These are phyloP conservation scores for Oryctes rhinoceros DNA, from an alignment of 1,140 invertebrate genomes.

Conservation along the genomic window DNA sequence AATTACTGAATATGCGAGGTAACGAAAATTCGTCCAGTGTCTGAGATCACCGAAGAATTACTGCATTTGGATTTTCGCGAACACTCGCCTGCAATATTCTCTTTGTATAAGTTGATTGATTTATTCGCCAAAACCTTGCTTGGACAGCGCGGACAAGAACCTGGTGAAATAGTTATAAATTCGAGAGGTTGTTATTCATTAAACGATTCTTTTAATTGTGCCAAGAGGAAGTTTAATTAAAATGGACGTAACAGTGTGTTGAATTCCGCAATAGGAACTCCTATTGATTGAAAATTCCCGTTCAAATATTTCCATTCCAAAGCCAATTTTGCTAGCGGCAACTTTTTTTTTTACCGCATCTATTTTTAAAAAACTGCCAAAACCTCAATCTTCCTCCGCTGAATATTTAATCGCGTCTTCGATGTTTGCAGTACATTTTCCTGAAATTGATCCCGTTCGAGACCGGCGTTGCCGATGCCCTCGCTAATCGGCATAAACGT, in stretches of 20 bases:
- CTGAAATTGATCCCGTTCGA: not conserved
- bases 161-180: too few species aligned
- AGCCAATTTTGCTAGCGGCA: not conserved
- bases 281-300: not conserved
- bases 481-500: not conserved
- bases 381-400: slow-evolving; percentile 4
- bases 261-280: not conserved
- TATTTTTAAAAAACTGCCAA: not conserved
- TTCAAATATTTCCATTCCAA: slow-evolving; percentile 1
- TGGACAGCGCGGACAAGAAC: too few species aligned
- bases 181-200: too few species aligned
- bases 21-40: too few species aligned
- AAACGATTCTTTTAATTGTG: too few species aligned
- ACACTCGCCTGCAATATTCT: too few species aligned
- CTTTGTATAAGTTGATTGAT: too few species aligned
- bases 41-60: too few species aligned
- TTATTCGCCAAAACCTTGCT: too few species aligned
- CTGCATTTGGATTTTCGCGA: too few species aligned
- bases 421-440: not conserved
- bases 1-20: too few species aligned
- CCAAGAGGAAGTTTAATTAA: too few species aligned
- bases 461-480: not conserved
- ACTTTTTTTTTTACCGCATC: not conserved
- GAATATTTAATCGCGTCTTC: slow-evolving; percentile 8
- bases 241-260: not conserved